These are phyloP conservation scores for Bombus waltoni DNA, from an alignment of 1,140 invertebrate genomes.

Conservation along the genomic window DNA sequence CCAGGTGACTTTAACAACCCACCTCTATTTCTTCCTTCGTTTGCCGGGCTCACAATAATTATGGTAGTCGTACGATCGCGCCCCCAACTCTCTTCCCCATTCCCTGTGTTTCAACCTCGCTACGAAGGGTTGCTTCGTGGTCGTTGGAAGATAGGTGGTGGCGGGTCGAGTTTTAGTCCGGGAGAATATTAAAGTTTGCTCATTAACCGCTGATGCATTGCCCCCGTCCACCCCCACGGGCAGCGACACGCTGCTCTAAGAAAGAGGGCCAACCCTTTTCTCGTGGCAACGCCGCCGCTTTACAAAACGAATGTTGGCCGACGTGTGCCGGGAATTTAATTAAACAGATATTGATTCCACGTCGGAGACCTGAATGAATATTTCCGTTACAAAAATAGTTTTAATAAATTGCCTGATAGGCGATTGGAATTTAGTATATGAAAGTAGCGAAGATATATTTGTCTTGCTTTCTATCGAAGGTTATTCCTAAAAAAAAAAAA, in stretches of 20 bases:
- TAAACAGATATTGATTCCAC: conserved; percentile 1
- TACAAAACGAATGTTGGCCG: background rate
- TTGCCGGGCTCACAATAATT: conserved; percentile 61
- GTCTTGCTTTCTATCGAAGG: background rate
- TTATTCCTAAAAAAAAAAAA: background rate
- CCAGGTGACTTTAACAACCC: conserved; percentile 7
- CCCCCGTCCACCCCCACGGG: conserved; percentile 43
- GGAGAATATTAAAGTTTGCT: conserved; percentile 73
- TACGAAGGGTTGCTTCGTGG: conserved; percentile 51
- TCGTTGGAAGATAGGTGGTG: conserved; percentile 55
- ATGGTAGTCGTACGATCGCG: conserved; percentile 60
- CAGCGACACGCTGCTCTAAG: conserved; percentile 32
- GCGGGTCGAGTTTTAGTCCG: conserved; percentile 61
- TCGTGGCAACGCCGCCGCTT: background rate
- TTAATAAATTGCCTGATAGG: background rate
- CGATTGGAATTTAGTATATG: too few relatives aligned
- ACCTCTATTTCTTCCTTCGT: conserved; percentile 44
- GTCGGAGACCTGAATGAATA: background rate
- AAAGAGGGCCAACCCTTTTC: background rate
- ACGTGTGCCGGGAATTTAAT: background rate
- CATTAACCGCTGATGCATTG: conserved; percentile 73
- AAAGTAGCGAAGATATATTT: too few relatives aligned
- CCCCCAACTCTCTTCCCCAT: conserved; percentile 18
- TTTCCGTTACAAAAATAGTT: background rate
- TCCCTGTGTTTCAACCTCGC: background rate